Base-by-base conservation (phyloP, 2,888 invertebrate genomes). In the Drosophila heteroneura region DNA sequence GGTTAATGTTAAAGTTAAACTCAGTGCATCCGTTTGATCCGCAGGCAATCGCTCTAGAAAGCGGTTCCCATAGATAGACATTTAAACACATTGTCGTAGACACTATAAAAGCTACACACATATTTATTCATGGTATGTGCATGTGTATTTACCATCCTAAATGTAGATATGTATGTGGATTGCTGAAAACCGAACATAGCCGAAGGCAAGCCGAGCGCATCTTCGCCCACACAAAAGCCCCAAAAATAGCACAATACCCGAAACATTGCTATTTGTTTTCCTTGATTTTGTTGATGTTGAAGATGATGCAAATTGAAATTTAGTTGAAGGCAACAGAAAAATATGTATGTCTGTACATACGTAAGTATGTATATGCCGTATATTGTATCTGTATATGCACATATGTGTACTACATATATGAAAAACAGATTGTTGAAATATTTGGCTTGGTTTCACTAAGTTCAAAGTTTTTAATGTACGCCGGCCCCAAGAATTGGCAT, bases 211-310 rank as follows among this genome's bases (percentile, higher is more conserved):
- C 75, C 82, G 66, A 81, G 77, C 79, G 74, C 74, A 79, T 71
- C 62, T 64, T 82, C 85, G 85, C 85, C 85, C 89, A 88, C 85
- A 85, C 80, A 74, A 72, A 73, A 44, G 35, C 14, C 53, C 85
- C 86, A 75, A 88, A 85, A 85, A 85, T 85, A 85, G 85, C 59
- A 60, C 72, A 64, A 86, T 65, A 75, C 71, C 76, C 76, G 89
- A 90, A 89, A 88, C 75, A 83, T 90, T 90, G 85, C 83, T 85
- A 79, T 90, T 85, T 90, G 85, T 77, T 90, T 89, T 85, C 85
- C 83, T 83, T 79, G 80, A 85, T 71, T 79, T 70, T 85, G 80
- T 78, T 84, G 78, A 74, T 84, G 82, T 72, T 74, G 68, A 84
- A 79, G 73, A 90, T 90, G 83, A 85, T 90, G 85, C 80, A 83